Conservation (phyloP, 2,797 vertebrate species). For the Pangasius sanitwongsei region DNA sequence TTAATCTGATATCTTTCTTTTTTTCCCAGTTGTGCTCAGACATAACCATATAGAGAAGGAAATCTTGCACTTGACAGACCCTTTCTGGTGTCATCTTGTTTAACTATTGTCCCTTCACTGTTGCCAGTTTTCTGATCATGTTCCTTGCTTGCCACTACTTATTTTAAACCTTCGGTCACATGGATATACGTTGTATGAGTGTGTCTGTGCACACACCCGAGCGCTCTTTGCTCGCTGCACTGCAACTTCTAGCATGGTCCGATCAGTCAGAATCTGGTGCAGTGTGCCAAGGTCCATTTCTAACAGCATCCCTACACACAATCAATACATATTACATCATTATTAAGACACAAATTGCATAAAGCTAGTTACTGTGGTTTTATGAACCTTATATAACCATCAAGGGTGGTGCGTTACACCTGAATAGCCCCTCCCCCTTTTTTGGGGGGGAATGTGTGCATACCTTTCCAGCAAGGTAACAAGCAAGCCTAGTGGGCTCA, state of each 20-base stretch:
- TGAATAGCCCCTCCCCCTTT: neutral
- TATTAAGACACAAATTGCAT: slow-evolving; percentile 17
- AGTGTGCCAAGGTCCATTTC: slow-evolving; percentile 75
- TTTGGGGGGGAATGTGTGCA: neutral
- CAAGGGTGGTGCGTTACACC: neutral
- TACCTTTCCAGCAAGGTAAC: neutral
- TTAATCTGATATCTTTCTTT: neutral
- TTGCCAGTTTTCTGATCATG: neutral
- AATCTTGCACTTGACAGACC: neutral
- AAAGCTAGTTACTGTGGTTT: neutral
- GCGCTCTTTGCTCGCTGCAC: slow-evolving; percentile 77
- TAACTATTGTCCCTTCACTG: neutral
- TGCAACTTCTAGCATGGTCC: slow-evolving; percentile 68
- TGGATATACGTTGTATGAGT: neutral
- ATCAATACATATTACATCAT: neutral
- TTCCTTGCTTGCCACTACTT: neutral
- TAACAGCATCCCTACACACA: slow-evolving; percentile 78
- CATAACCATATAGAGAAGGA: neutral
- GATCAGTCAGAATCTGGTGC: slow-evolving; percentile 70
- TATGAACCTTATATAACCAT: neutral
- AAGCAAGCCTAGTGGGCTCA: neutral
- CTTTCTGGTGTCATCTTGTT: neutral
- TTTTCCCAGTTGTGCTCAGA: neutral
- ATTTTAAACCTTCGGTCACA: neutral
- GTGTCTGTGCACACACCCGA: slow-evolving; percentile 51